Evolutionary conservation across 2,797 vertebrate genomes (phyloP), one percentile per base, ranked within the genome.

Genomic region (Halcyon badia): DNA sequence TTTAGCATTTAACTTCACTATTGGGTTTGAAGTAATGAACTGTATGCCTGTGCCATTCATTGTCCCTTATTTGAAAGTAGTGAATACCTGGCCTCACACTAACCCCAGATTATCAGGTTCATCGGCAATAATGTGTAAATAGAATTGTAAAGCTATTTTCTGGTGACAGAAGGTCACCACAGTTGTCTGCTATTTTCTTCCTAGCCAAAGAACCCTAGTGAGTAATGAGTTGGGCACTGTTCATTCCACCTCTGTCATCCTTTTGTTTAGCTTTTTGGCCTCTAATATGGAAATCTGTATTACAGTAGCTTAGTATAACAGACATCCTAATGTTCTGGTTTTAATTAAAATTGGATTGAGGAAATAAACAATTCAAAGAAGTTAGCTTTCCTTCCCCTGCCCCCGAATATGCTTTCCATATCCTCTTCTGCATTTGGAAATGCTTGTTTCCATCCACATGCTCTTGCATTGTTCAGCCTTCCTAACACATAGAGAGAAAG

Each of bases 311-410:
- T 70, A 14, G 46, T 89, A 7, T 41, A 92, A 61, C 94, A 90
- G 94, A 83, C 86, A 85, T 90, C 75, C 37, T 96, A 80, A 93
- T 89, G 86, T 72, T 92, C 86, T 96, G 96, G 1, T 87, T 95
- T 91, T 94, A 96, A 96, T 97, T 97, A 95, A 95, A 93, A 89
- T 70, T 87, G 77, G 42, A 87, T 89, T 73, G 81, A 92, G 92
- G 83, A 96, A 96, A 95, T 97, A 94, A 95, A 89, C 85, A 93
- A 83, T 90, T 95, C 92, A 91, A 93, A 95, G 81, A 92, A 91
- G 81, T 66, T 86, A 66, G 61, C n/a, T 96, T 87, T 68, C 90
- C 37, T 76, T 66, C 52, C 77, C 4, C 41, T 22, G 3, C 30
- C 24, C 10, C 30, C 14, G 39, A 69, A 77, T 87, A 31, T 5